Percentiles rank a stretch among this genome's conserved stretches.
phyloP scores from a whole-genome alignment of 2,797 vertebrate species.

The Bovichtus diacanthus region DNA sequence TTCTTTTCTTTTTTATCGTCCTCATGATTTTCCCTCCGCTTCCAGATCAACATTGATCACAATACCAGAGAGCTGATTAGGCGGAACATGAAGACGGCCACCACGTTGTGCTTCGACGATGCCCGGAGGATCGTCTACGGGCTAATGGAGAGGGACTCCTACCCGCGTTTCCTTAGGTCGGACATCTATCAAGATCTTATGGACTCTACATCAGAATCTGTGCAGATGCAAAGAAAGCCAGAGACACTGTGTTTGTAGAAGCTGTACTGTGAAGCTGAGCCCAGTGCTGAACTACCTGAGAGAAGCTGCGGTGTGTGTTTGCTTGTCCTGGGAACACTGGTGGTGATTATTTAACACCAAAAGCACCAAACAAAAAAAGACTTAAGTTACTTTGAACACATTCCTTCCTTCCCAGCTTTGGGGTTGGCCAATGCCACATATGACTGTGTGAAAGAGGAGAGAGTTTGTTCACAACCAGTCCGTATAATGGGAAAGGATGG shows the following conservation, averaged over 20 bases:
- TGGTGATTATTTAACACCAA: constrained; percentile 2
- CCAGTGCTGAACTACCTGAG: constrained; percentile 24
- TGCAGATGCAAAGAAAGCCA: constrained; percentile 51
- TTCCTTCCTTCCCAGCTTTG: neutral
- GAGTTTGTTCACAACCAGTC: neutral
- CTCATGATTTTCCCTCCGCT: constrained; percentile 36
- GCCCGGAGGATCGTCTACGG: constrained; percentile 89
- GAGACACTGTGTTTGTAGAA: constrained; percentile 12
- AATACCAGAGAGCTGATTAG: constrained; percentile 85
- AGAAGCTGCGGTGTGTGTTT: neutral
- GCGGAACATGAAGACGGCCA: constrained; percentile 83
- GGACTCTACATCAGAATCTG: constrained; percentile 65
- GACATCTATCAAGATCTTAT: constrained; percentile 86
- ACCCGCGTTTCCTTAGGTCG: constrained; percentile 88
- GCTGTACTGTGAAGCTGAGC: constrained; percentile 19
- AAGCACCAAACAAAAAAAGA: neutral
- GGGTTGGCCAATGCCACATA: neutral
- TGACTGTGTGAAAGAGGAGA: constrained; percentile 6
- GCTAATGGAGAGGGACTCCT: constrained; percentile 92
- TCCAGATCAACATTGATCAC: constrained; percentile 93
- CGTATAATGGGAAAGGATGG: neutral
- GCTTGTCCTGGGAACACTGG: neutral
- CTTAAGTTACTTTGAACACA: neutral
- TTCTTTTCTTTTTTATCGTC: neutral
- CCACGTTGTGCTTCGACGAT: constrained; percentile 85